Evolutionary conservation across 1,140 invertebrate genomes (phyloP), one percentile per base, ranked within the genome.

Genomic region (Drosophila insularis): DNA sequence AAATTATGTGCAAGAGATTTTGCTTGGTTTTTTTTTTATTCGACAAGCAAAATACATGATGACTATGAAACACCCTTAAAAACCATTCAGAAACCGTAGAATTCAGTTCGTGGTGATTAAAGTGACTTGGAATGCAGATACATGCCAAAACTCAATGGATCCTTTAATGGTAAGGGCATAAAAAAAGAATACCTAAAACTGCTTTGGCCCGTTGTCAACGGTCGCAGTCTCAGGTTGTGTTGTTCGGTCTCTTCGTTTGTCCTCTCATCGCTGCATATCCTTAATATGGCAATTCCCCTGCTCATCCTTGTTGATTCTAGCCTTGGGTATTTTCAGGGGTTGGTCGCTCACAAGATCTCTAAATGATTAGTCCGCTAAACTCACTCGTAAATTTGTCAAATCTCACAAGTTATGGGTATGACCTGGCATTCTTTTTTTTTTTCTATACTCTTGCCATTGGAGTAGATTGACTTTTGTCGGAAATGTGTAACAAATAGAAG

Each of bases 321-420:
- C 84, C 84, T 54, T 60, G 6, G 70, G 77, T 67, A 55, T 14
- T 74, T 50, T 43, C 8, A 66, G 35, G 56, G 58, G 61, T 63
- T 46, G 50, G 43, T 11, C 7, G 54, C 27, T 66, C 43, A 23
- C 43, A 35, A 81, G 80, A 86, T 86, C 74, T 79, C 58, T 70
- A 67, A 50, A 78, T 86, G 84, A 87, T 89, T 87, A 87, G 84
- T 87, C 56, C 73, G 76, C 84, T 80, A 74, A 87, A 84, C 70
- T 84, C 73, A 84, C 84, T 85, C 85, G 80, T 89, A 89, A 85
- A 89, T 89, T 89, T 89, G 85, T 89, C 85, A 87, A 87, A 82
- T 87, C 82, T 75, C 78, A 37, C 71, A 73, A 81, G 81, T 81
- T 78, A 81, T 86, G 64, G 43, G 61, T 74, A 61, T 66, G 60